Evolutionary conservation across 2,888 invertebrate species (phyloP), one percentile per base, ranked within the genome.

Genomic region (Caenorhabditis sp.): DNA sequence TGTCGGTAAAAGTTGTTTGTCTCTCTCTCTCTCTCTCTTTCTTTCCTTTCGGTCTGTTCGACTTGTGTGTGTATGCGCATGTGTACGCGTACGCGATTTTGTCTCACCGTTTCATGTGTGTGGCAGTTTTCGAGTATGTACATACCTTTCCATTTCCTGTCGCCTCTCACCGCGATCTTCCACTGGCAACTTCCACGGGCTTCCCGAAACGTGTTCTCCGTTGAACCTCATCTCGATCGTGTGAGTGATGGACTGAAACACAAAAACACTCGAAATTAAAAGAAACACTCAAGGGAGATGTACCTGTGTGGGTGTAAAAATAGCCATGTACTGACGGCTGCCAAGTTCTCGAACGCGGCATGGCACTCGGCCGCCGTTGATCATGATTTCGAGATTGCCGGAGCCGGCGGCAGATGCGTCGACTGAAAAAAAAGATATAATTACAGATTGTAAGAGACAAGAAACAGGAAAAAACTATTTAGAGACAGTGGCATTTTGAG

Each of bases 321-420:
- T 94, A 35, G 97, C 97, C 71, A 94, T 92, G 84, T 90, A 91
- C 35, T 94, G 92, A 89, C 96, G 95, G 41, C 94, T 93, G 46
- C 96, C 96, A 53, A 96, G 92, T 70, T 95, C 94, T 79, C 94
- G 92, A 13, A 98, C 82, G 62, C 95, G 95, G 85, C 96, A 96
- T 8, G 95, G 95, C 26, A 97, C 96, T 80, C 95, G 93, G 4
- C 96, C 94, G 39, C 95, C 96, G 88, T 96, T 96, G 8, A 96
- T 96, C 80, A 96, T 92, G 82, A 98, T 94, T 90, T 97, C 97
- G 82, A 98, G 91, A 90, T 96, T 96, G 15, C 97, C 98, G 2
- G 95, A 95, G 37, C 97, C 97, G n/a, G 97, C 96, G 81, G 93
- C 93, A 72, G 95, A 94, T 66, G 96, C 96, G 90, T 98, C 96